Evolutionary conservation across 2,113 vertebrate species (phyloP).

Genomic region (Madoqua kirkii): DNA sequence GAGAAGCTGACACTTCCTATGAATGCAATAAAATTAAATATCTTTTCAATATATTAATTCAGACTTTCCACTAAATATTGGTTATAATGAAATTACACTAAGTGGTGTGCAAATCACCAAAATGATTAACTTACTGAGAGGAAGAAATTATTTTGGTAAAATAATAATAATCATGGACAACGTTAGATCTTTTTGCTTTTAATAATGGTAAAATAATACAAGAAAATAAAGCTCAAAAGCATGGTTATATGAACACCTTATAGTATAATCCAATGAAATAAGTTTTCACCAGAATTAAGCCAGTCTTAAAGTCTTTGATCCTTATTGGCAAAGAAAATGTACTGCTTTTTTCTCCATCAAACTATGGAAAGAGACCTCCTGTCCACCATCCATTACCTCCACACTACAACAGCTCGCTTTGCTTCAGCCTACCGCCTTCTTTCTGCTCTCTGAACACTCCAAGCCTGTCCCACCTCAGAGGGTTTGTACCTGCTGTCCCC

Average conservation of each 20-base stretch:
- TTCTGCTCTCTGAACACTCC: neutral
- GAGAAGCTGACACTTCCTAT: neutral
- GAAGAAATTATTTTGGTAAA: constrained; percentile 5
- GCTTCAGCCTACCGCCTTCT: neutral
- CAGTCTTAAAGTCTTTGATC: neutral
- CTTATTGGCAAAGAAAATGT: neutral
- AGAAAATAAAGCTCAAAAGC: neutral
- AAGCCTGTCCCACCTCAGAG: neutral
- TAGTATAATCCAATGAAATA: neutral
- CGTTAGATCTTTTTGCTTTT: neutral
- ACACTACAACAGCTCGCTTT: neutral
- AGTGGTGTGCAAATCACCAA: neutral
- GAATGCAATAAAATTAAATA: neutral
- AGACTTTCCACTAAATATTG: neutral
- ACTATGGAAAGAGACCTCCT: neutral
- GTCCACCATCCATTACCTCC: neutral
- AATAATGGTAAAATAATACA: neutral
- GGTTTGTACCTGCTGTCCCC: neutral
- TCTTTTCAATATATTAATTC: constrained; percentile 9
- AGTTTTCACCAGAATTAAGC: neutral
- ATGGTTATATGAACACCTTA: neutral
- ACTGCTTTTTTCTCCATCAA: neutral
- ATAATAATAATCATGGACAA: neutral
- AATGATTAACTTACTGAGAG: neutral
- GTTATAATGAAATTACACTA: neutral